Conservation (phyloP, 1,140 invertebrate species). For the Panagrolaimus sp. region DNA sequence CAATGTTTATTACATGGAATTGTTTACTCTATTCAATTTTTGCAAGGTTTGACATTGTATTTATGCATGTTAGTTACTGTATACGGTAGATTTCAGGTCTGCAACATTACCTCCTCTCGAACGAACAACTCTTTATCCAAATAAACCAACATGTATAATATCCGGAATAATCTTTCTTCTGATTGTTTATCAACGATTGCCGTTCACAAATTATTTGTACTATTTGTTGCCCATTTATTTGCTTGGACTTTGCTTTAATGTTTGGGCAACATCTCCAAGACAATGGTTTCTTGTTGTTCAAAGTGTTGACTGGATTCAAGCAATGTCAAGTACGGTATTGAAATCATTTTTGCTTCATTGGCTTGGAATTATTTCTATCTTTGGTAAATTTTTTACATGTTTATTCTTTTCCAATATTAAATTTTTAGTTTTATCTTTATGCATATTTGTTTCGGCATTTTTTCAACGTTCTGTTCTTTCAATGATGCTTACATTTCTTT, state of each 20-base stretch:
- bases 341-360: no score
- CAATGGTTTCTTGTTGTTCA: neutral
- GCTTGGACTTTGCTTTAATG: neutral
- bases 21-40: constrained; percentile 37
- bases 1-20: constrained; percentile 53
- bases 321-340: no score
- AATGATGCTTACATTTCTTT: constrained; percentile 64
- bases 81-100: neutral
- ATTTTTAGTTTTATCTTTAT: constrained; percentile 28
- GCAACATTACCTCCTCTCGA: neutral
- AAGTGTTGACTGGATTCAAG: neutral
- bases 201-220: constrained; percentile 7
- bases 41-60: constrained; percentile 29
- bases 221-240: constrained; percentile 1
- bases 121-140: constrained; percentile 22
- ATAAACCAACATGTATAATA: constrained; percentile 15
- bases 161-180: constrained; percentile 21
- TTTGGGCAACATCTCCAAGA: neutral
- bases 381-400: constrained; percentile 44
- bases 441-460: constrained; percentile 64
- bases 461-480: constrained; percentile 66
- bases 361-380: constrained; percentile 64
- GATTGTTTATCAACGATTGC: constrained; percentile 5
- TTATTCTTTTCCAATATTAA: constrained; percentile 64
- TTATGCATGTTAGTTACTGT: neutral